These are phyloP conservation scores for Myiagra hebetior DNA, from an alignment of 2,113 vertebrate species.

Conservation along the genomic window DNA sequence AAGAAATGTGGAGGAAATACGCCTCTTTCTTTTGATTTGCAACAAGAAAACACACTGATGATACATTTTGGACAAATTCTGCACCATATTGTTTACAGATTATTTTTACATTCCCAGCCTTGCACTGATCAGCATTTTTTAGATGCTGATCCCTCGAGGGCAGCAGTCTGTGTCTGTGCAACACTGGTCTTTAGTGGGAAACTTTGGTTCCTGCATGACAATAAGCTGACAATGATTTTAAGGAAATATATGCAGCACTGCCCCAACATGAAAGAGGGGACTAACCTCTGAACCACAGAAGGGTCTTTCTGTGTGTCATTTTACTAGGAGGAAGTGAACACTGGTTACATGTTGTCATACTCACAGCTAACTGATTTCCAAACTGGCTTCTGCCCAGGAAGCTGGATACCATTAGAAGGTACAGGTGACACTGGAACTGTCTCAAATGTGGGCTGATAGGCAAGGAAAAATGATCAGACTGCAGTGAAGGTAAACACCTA, in stretches of 20 bases:
- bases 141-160: not conserved
- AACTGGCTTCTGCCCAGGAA: conserved; percentile 57
- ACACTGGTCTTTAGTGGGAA: not conserved
- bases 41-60: not conserved
- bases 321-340: conserved; percentile 5
- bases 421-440: conserved; percentile 64
- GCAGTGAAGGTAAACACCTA: not conserved
- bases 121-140: not conserved
- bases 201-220: conserved; percentile 32
- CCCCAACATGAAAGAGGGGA: not conserved
- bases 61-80: not conserved
- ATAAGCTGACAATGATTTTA: not conserved
- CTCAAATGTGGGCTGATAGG: conserved; percentile 72
- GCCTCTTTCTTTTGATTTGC: not conserved
- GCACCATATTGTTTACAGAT: not conserved
- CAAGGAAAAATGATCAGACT: conserved; percentile 47
- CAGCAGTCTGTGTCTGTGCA: not conserved
- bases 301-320: not conserved
- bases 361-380: conserved; percentile 70
- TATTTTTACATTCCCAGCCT: not conserved
- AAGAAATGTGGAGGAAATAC: not conserved
- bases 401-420: conserved; percentile 72
- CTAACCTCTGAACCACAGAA: not conserved
- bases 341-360: conserved; percentile 14
- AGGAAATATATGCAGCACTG: not conserved